These are phyloP conservation scores for Armadillidium nasatum DNA, from an alignment of 1,140 invertebrate species.

Conservation along the genomic window DNA sequence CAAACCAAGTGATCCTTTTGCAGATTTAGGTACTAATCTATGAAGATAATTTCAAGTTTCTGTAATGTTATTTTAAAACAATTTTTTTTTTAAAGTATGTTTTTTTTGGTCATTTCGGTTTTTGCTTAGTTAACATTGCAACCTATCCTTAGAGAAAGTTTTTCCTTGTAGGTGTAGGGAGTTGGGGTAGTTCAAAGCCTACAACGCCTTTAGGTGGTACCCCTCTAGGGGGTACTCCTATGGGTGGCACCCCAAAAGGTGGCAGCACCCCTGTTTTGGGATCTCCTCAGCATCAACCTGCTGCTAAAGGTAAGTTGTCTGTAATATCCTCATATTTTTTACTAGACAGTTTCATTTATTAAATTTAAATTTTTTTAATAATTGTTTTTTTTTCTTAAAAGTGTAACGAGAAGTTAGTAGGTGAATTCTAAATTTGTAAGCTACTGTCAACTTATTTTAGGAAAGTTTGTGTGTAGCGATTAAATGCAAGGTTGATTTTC, in stretches of 20 bases:
- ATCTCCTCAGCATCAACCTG: slow-evolving; percentile 34
- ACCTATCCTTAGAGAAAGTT: too few relatives aligned
- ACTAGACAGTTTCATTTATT: too few relatives aligned
- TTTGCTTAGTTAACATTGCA: too few relatives aligned
- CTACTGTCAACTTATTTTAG: too few relatives aligned
- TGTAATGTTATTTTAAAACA: neutral
- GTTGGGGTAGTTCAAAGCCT: slow-evolving; percentile 38
- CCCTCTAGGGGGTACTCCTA: slow-evolving; percentile 29
- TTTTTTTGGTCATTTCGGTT: too few relatives aligned
- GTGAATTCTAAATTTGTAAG: too few relatives aligned
- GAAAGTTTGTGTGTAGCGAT: too few relatives aligned
- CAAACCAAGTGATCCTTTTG: slow-evolving; percentile 40
- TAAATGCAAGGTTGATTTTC: too few relatives aligned
- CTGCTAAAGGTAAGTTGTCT: neutral
- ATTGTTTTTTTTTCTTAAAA: too few relatives aligned
- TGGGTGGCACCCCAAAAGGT: slow-evolving; percentile 33
- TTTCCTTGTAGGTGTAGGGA: slow-evolving; percentile 27
- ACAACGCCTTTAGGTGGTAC: slow-evolving; percentile 38
- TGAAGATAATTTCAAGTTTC: neutral
- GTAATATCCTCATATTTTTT: too few relatives aligned
- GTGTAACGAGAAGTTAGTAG: too few relatives aligned
- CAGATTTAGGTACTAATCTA: slow-evolving; percentile 32
- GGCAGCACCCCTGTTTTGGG: slow-evolving; percentile 37
- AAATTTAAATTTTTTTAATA: too few relatives aligned
- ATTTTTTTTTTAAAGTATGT: neutral